phyloP scores from a whole-genome alignment of 2,888 invertebrate genomes.

The Stegophylla sp. region DNA sequence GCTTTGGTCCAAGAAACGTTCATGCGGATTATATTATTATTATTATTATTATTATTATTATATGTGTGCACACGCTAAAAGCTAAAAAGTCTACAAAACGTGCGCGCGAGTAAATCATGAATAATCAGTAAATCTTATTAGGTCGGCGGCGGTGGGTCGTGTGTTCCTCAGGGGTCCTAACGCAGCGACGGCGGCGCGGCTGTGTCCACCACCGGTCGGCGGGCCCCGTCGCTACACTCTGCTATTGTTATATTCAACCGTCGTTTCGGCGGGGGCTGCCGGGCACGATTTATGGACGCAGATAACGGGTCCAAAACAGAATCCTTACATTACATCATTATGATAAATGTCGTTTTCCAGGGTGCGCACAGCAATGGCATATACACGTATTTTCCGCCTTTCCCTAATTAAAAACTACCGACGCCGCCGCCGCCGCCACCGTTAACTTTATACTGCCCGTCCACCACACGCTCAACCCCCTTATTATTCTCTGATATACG shows the following conservation, averaged over 20 bases:
- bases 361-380: background rate
- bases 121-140: conserved; percentile 59
- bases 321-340: conserved; percentile 59
- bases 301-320: conserved; percentile 59
- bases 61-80: conserved; percentile 35
- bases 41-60: no score
- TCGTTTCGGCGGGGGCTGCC: conserved; percentile 47
- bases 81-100: conserved; percentile 58
- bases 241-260: conserved; percentile 56
- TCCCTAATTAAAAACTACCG: conserved; percentile 58
- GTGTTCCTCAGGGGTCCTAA: conserved; percentile 54
- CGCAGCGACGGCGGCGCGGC: background rate
- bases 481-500: conserved; percentile 3
- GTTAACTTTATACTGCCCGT: conserved; percentile 37
- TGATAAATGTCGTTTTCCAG: conserved; percentile 59
- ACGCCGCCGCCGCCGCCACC: conserved; percentile 39
- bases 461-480: background rate
- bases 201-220: conserved; percentile 25
- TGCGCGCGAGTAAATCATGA: conserved; percentile 56
- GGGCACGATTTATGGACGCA: conserved; percentile 58
- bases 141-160: conserved; percentile 34
- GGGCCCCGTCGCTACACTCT: background rate
- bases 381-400: conserved; percentile 14
- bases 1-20: conserved; percentile 57
- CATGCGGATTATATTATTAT: conserved; percentile 55